Percentiles rank a stretch among this genome's conserved stretches.
Conservation (phyloP, 2,113 vertebrate species). For the Nasalis larvatus region DNA sequence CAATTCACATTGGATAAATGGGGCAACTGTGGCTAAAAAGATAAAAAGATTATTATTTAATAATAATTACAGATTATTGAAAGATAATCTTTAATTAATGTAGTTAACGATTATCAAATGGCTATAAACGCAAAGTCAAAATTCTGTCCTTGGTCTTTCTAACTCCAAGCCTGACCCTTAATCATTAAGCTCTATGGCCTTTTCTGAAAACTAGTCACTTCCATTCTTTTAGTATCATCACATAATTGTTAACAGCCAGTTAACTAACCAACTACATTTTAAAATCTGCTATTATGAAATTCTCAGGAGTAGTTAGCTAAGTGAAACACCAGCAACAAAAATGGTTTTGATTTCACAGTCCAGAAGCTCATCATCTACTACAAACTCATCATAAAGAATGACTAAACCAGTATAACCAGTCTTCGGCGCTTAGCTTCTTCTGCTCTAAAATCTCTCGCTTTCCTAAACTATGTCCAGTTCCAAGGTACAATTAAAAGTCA, state of each 20-base stretch:
- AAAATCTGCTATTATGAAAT: not conserved
- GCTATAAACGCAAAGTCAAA: not conserved
- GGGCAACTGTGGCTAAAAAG: not conserved
- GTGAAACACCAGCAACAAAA: not conserved
- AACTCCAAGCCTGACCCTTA: not conserved
- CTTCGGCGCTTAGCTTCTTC: not conserved
- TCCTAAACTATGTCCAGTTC: not conserved
- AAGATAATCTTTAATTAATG: too few species aligned
- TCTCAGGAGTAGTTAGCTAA: not conserved
- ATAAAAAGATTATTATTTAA: too few species aligned
- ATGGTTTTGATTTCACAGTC: not conserved
- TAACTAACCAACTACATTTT: not conserved
- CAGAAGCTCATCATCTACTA: not conserved
- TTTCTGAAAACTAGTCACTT: not conserved
- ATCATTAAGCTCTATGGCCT: not conserved
- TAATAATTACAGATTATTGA: not conserved
- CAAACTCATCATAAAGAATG: not conserved
- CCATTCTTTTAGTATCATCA: not conserved
- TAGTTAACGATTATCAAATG: not conserved
- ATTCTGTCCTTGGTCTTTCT: not conserved
- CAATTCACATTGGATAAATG: not conserved
- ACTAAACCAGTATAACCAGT: not conserved
- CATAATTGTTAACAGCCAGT: not conserved
- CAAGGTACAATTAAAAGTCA: not conserved
- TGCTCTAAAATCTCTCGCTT: not conserved